Conservation (phyloP, 2,888 invertebrate species). For the Cephus pygmeus region DNA sequence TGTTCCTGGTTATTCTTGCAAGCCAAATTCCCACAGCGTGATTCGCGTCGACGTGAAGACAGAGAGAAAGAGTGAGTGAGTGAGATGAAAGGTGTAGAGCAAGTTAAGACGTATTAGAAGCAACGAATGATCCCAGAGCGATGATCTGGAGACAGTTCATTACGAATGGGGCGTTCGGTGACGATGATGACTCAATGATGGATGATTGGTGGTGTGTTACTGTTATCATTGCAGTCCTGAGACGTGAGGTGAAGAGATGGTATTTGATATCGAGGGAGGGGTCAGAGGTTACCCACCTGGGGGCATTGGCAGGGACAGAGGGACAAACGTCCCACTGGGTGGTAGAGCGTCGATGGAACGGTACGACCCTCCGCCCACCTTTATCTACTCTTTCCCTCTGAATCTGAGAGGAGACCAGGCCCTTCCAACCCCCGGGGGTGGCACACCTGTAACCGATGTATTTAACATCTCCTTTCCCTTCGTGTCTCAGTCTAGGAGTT, state of each 20-base stretch:
- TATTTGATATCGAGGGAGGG: constrained; percentile 14
- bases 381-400: constrained; percentile 65
- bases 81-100: neutral
- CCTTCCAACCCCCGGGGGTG: constrained; percentile 64
- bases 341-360: constrained; percentile 73
- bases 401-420: constrained; percentile 60
- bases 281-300: constrained; percentile 61
- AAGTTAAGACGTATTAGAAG: neutral
- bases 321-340: constrained; percentile 61
- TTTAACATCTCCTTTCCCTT: constrained; percentile 49
- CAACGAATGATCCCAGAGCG: neutral
- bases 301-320: constrained; percentile 64
- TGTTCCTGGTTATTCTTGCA: constrained; percentile 8
- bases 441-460: constrained; percentile 63
- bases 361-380: constrained; percentile 69
- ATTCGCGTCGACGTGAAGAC: constrained; percentile 11
- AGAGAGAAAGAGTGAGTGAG: neutral
- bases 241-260: constrained; percentile 21
- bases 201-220: neutral
- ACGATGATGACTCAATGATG: constrained; percentile 3
- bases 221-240: constrained; percentile 11
- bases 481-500: neutral
- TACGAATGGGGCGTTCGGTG: neutral
- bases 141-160: neutral
- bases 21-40: constrained; percentile 5